A percentile compares a stretch with the other conserved stretches of the same genome.
phyloP scores from a whole-genome alignment of 2,113 vertebrate genomes.

The Corynorhinus townsendii region DNA sequence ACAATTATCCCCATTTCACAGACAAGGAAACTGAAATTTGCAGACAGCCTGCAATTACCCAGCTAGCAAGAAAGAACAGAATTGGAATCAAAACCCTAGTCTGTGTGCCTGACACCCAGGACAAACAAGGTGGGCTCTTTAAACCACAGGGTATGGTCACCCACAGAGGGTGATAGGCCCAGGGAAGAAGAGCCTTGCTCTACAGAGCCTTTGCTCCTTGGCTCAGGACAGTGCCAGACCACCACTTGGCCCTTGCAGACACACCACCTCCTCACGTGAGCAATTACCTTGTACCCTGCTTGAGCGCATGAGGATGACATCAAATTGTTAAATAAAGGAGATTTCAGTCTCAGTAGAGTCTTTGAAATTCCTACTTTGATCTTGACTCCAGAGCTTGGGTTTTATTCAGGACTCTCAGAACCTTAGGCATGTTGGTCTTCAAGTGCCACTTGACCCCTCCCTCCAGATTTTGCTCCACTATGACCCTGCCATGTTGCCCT shows the following conservation, averaged over 20 bases:
- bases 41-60: not conserved
- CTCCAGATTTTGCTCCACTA: not conserved
- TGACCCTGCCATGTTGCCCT: not conserved
- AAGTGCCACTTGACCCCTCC: not conserved
- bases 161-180: not conserved
- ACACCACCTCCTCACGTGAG: not conserved
- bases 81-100: not conserved
- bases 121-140: not conserved
- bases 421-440: not conserved
- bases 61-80: not conserved
- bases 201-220: not conserved
- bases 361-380: not conserved
- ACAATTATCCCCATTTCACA: not conserved
- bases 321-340: not conserved
- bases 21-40: not conserved
- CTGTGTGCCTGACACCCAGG: not conserved
- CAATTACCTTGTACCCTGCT: not conserved
- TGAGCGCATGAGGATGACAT: not conserved
- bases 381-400: not conserved
- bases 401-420: not conserved
- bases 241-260: not conserved
- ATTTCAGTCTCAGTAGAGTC: not conserved
- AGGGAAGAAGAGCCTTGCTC: not conserved
- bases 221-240: not conserved
- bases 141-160: not conserved